Evolutionary conservation across 1,140 invertebrate species (phyloP), one percentile per base, ranked within the genome.

Genomic region (Eufriesea mexicana): DNA sequence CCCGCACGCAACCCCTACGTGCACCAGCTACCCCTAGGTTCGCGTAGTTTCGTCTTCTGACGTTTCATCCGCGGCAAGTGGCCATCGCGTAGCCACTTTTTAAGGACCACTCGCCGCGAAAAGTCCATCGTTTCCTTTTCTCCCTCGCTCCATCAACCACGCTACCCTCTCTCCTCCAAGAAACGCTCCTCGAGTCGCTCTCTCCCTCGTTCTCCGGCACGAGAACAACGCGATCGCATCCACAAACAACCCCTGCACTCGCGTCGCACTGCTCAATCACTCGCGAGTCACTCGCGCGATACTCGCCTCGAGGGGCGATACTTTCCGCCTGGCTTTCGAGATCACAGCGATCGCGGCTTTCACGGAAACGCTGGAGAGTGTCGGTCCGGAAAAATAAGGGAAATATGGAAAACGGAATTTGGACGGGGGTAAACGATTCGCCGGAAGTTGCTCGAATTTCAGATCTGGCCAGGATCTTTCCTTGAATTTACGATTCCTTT

Each of bases 51-150:
- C 89, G 85, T 81, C 85, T 87, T 87, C 87, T 89, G 81, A 89
- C 86, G 87, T 87, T 90, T 90, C 86, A 89, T 89, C 75, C 85
- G 64, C 83, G 28, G 86, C 86, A 88, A 90, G 89, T 88, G 89
- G 85, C 82, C 86, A 86, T 87, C 86, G 61, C 79, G 74, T 71
- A 77, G 67, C 67, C 62, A 72, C 79, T 84, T 87, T 90, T 89
- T 86, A 86, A 87, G 85, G 85, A 80, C 83, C 89, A 90, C 86
- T 90, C 85, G 77, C 73, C 81, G 87, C 83, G 85, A 90, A 90
- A 90, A 90, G 89, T 90, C 87, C 85, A 89, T 84, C 84, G 77
- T 79, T 80, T 72, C 71, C 62, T 59, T 86, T 75, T 68, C 72
- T 42, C 23, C 12, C 61, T 55, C 72, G 49, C 20, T 18, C 16